Evolutionary conservation across 2,888 invertebrate species (phyloP).

Genomic region (Barypeithes pellucidus): DNA sequence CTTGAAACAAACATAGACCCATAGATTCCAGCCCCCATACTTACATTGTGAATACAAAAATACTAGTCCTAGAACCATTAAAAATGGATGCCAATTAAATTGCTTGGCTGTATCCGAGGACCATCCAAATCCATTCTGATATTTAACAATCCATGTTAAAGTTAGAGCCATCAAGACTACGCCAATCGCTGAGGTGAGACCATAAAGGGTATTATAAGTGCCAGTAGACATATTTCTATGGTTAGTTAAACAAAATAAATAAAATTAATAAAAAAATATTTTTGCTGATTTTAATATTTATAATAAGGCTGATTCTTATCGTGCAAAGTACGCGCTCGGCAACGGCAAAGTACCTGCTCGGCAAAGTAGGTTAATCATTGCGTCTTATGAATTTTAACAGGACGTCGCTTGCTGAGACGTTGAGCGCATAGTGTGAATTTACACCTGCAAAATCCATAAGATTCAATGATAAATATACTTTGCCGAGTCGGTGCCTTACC

Average conservation of each 20-base stretch:
- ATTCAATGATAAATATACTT: no score
- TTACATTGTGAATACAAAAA: slow-evolving; percentile 88
- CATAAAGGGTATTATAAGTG: slow-evolving; percentile 2
- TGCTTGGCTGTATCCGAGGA: slow-evolving; percentile 74
- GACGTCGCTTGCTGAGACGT: no score
- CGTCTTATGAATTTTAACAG: no score
- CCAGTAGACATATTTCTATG: slow-evolving; percentile 4
- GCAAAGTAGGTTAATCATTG: no score
- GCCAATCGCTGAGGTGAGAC: slow-evolving; percentile 64
- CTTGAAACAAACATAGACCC: not conserved
- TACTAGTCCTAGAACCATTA: slow-evolving; percentile 87
- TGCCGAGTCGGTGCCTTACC: no score
- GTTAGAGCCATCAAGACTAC: slow-evolving; percentile 73
- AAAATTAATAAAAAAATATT: no score
- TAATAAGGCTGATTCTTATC: no score
- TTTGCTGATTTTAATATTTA: no score
- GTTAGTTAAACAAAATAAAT: not conserved
- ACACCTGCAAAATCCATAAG: no score
- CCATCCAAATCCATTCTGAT: slow-evolving; percentile 80
- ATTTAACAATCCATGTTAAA: slow-evolving; percentile 77
- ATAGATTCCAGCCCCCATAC: not conserved
- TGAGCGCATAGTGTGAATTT: no score
- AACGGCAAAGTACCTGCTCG: no score
- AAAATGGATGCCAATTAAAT: slow-evolving; percentile 92
- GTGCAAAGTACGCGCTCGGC: no score